Percentiles rank a stretch among this genome's conserved stretches.
These are phyloP conservation scores for Ceratina japonica DNA, from an alignment of 1,140 invertebrate species.

Conservation along the genomic window DNA sequence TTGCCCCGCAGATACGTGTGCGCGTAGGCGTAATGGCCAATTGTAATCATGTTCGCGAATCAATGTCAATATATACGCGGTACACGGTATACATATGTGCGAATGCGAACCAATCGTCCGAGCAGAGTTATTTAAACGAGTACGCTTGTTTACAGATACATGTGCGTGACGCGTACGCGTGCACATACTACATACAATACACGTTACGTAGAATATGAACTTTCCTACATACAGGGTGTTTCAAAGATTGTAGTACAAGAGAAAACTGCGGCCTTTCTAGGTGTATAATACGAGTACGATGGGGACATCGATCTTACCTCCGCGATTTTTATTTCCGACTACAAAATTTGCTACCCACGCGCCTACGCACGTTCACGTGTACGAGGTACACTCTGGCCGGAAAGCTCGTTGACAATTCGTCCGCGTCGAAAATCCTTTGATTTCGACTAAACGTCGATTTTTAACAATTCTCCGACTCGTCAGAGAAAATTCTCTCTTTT, in stretches of 20 bases:
- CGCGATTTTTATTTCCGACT: neutral
- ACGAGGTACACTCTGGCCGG: slow-evolving; percentile 11
- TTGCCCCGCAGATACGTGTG: slow-evolving; percentile 14
- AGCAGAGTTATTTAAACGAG: no score
- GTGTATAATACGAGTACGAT: slow-evolving; percentile 8
- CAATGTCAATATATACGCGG: neutral
- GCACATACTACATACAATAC: slow-evolving; percentile 16
- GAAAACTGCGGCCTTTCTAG: slow-evolving; percentile 47
- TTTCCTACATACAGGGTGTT: slow-evolving; percentile 39
- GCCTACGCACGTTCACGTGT: no score
- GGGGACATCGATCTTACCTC: slow-evolving; percentile 10
- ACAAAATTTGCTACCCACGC: neutral
- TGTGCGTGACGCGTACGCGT: slow-evolving; percentile 37
- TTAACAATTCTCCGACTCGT: no score
- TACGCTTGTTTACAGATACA: slow-evolving; percentile 27
- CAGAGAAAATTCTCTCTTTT: no score
- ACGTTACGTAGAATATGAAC: slow-evolving; percentile 10
- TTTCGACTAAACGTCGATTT: no score
- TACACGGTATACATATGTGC: slow-evolving; percentile 37
- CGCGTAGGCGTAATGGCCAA: neutral
- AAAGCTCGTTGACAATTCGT: neutral
- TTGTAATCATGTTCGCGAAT: no score
- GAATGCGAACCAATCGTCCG: no score
- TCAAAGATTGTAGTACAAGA: slow-evolving; percentile 49
- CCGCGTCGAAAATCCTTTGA: no score